Evolutionary conservation across 2,888 invertebrate genomes (phyloP).

Genomic region (Sinodicranocentrus sp.): DNA sequence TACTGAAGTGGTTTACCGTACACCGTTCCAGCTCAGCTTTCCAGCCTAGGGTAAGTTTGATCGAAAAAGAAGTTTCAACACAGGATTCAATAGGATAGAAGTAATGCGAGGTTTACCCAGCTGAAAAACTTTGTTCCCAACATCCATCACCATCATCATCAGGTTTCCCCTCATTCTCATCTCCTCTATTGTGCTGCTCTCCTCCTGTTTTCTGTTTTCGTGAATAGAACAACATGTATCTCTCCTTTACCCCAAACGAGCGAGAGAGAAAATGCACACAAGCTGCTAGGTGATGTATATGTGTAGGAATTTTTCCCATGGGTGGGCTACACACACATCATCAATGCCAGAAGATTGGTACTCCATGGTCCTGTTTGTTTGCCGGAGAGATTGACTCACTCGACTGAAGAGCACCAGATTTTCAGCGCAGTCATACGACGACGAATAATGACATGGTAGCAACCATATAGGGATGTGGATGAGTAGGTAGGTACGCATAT

Average conservation of each 20-base stretch:
- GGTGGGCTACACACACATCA: slow-evolving; percentile 71
- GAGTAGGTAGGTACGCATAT: slow-evolving; percentile 17
- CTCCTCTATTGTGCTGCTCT: slow-evolving; percentile 41
- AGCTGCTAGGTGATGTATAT: slow-evolving; percentile 5
- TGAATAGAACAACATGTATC: slow-evolving; percentile 37
- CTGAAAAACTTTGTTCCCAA: slow-evolving; percentile 49
- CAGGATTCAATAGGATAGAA: slow-evolving; percentile 8
- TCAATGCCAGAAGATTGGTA: background rate
- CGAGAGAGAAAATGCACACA: background rate
- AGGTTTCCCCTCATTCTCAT: slow-evolving; percentile 57
- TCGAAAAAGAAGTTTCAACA: background rate
- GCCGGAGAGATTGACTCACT: slow-evolving; percentile 44
- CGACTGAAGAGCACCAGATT: slow-evolving; percentile 19
- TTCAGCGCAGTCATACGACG: slow-evolving; percentile 18
- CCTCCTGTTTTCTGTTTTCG: slow-evolving; percentile 45
- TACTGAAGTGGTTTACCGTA: background rate
- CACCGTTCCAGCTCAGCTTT: background rate
- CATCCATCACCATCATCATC: slow-evolving; percentile 66
- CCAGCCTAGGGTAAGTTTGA: background rate
- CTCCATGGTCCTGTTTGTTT: background rate
- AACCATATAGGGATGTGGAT: slow-evolving; percentile 69
- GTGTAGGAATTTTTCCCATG: slow-evolving; percentile 75
- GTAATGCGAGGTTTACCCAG: slow-evolving; percentile 45
- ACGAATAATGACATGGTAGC: slow-evolving; percentile 53
- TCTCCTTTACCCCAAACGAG: too few species aligned